Percentiles rank a stretch among this genome's conserved stretches.
phyloP scores from a whole-genome alignment of 2,888 invertebrate species.

The Glyphotaelius pellucidus region DNA sequence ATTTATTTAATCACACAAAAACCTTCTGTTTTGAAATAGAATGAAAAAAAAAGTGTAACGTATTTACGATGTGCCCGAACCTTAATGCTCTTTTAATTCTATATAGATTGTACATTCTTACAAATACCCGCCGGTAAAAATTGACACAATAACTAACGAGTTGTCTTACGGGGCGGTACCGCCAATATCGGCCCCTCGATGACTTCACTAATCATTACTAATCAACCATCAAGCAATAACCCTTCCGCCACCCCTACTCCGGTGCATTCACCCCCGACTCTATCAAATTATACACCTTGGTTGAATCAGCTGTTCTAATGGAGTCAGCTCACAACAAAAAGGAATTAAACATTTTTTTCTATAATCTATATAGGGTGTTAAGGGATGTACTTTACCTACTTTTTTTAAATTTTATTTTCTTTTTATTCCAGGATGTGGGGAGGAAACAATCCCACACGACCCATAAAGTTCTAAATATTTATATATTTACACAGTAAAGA shows the following conservation, averaged over 20 bases:
- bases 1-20: no score
- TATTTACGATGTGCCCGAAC: neutral
- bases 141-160: conserved; percentile 14
- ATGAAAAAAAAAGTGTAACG: no score
- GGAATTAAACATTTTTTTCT: neutral
- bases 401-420: no score
- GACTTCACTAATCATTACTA: neutral
- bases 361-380: neutral
- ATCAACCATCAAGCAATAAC: neutral
- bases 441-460: no score
- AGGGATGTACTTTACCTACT: no score
- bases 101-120: neutral
- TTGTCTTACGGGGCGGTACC: conserved; percentile 21
- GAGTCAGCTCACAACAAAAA: neutral
- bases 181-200: conserved; percentile 12
- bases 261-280: neutral
- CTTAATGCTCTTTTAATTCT: neutral
- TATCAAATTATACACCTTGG: neutral
- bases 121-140: neutral
- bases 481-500: no score
- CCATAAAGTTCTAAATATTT: no score
- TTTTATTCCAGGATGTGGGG: no score
- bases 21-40: no score
- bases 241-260: neutral
- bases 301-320: neutral